Evolutionary conservation across 2,888 invertebrate genomes (phyloP).

Genomic region (Dicyrtomina minuta): DNA sequence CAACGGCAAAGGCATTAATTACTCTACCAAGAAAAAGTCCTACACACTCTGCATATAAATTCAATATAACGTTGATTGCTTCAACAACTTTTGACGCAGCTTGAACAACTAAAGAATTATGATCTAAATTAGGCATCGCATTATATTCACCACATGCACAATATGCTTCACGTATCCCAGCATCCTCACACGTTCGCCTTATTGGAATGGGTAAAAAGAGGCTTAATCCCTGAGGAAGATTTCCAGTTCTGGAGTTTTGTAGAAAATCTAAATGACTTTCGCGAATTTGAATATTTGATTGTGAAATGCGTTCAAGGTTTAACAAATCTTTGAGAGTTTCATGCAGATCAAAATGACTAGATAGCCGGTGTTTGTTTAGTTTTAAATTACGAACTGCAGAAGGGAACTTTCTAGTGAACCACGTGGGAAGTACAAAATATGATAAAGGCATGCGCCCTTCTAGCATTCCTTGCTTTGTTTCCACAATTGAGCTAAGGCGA

Average conservation of each 20-base stretch:
- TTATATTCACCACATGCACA: constrained; percentile 83
- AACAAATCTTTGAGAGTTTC: constrained; percentile 45
- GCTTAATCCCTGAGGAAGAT: constrained; percentile 66
- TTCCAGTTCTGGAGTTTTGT: constrained; percentile 59
- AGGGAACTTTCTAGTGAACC: neutral
- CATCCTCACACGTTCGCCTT: constrained; percentile 72
- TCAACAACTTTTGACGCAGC: no score
- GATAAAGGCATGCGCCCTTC: constrained; percentile 86
- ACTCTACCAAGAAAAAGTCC: no score
- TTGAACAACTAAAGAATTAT: no score
- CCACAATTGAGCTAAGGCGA: constrained; percentile 74
- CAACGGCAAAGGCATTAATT: no score
- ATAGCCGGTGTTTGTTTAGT: constrained; percentile 59
- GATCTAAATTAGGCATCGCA: no score
- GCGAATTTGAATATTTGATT: neutral
- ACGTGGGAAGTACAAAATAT: constrained; percentile 68
- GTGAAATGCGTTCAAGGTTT: neutral
- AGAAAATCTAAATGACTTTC: constrained; percentile 57
- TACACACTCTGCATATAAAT: no score
- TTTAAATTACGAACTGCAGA: constrained; percentile 62
- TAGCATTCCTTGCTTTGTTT: constrained; percentile 73
- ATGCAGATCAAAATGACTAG: constrained; percentile 78
- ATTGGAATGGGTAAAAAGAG: constrained; percentile 72
- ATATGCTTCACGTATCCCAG: constrained; percentile 80
- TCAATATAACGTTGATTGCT: no score